A percentile compares a stretch with the other conserved stretches of the same genome.
These are phyloP conservation scores for Romanogobio albipinnatus DNA, from an alignment of 2,113 vertebrate species.

Conservation along the genomic window DNA sequence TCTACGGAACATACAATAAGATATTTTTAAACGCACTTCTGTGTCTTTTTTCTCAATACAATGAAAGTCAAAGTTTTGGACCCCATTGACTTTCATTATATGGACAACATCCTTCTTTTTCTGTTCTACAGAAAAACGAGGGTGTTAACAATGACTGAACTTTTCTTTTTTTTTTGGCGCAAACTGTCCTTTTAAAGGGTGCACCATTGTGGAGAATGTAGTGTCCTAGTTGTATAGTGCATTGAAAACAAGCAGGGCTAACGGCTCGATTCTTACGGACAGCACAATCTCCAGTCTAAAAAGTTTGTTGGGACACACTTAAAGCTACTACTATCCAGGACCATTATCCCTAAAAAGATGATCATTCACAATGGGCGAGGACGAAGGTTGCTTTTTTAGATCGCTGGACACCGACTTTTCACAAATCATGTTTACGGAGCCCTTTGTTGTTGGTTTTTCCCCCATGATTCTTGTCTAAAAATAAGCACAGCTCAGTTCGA, in stretches of 20 bases:
- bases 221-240: constrained; percentile 50
- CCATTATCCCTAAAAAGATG: not conserved
- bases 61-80: not conserved
- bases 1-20: not conserved
- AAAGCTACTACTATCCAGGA: constrained; percentile 45
- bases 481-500: constrained; percentile 44
- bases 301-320: constrained; percentile 38
- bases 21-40: not conserved
- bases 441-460: constrained; percentile 45
- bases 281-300: constrained; percentile 9
- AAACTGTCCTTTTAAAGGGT: not conserved
- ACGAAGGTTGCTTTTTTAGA: constrained; percentile 17
- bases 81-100: not conserved
- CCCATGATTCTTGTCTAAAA: constrained; percentile 35
- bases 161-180: not conserved
- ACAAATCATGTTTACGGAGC: constrained; percentile 43
- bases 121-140: not conserved
- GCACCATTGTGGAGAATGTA: constrained; percentile 43
- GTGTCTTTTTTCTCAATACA: too few relatives aligned
- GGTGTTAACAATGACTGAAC: not conserved
- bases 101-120: not conserved
- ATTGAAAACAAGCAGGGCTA: constrained; percentile 1
- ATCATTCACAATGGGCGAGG: constrained; percentile 24
- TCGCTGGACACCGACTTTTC: constrained; percentile 50
- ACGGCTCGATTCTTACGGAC: not conserved